A percentile compares a stretch with the other conserved stretches of the same genome.
These are phyloP conservation scores for Abrostola triplasia DNA, from an alignment of 2,888 invertebrate genomes.

Conservation along the genomic window DNA sequence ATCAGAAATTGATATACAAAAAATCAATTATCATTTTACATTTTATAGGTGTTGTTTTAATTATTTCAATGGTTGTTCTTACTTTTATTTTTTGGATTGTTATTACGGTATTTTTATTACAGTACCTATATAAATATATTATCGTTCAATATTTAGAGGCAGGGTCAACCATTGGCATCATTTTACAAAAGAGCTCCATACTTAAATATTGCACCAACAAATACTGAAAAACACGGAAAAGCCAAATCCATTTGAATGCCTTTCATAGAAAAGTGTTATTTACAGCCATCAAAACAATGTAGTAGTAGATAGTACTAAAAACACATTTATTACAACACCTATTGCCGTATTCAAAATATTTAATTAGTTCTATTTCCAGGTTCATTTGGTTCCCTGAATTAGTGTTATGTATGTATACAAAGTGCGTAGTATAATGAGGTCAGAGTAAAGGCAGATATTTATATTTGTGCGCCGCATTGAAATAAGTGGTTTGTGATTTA, in stretches of 20 bases:
- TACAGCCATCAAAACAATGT: neutral
- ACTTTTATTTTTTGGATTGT: too few species aligned
- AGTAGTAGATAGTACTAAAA: neutral
- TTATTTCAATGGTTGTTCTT: too few species aligned
- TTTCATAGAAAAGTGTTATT: neutral
- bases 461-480: conserved; percentile 40
- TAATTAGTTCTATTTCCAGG: neutral
- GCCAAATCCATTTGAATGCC: neutral
- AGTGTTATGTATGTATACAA: conserved; percentile 5
- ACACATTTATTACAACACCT: neutral
- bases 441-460: conserved; percentile 39
- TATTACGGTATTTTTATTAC: too few species aligned
- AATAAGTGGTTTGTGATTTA: conserved; percentile 32
- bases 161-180: too few species aligned
- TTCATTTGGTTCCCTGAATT: conserved; percentile 3
- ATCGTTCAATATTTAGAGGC: too few species aligned
- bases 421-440: conserved; percentile 34
- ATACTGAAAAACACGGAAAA: neutral
- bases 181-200: too few species aligned
- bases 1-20: too few species aligned
- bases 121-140: too few species aligned
- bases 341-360: neutral
- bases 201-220: too few species aligned
- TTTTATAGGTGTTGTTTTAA: too few species aligned
- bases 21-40: too few species aligned